These are phyloP conservation scores for Donacobius atricapilla DNA, from an alignment of 2,113 vertebrate genomes.

Conservation along the genomic window DNA sequence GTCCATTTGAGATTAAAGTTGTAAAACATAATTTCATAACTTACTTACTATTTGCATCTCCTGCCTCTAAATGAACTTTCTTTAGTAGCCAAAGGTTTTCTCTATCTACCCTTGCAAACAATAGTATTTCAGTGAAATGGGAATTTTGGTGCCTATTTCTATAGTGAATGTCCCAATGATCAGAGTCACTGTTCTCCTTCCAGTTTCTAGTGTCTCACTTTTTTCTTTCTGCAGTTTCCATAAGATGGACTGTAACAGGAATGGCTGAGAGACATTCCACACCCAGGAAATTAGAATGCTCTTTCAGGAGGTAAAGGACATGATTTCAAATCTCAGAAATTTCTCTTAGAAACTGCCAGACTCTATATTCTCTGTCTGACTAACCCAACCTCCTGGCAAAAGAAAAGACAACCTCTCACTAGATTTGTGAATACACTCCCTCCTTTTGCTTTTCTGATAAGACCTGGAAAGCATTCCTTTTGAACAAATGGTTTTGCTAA, in stretches of 20 bases:
- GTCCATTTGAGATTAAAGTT: not conserved
- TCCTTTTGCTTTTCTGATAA: not conserved
- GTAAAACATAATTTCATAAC: not conserved
- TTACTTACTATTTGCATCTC: not conserved
- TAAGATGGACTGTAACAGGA: accelerated
- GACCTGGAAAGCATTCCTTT: not conserved
- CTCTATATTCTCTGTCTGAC: not conserved
- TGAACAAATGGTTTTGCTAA: not conserved
- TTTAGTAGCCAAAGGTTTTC: not conserved
- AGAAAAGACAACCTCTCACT: not conserved
- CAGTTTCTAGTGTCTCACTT: not conserved
- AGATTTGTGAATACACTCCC: not conserved
- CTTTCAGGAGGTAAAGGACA: not conserved
- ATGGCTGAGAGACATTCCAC: not conserved
- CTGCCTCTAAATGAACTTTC: not conserved
- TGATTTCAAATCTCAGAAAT: not conserved
- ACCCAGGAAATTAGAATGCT: not conserved
- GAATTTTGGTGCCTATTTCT: not conserved
- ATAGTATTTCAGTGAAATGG: not conserved
- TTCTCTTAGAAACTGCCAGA: not conserved
- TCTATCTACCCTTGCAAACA: not conserved
- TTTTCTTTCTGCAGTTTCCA: not conserved
- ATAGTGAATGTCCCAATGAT: not conserved
- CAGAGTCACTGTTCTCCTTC: not conserved
- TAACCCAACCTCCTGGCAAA: not conserved